Conservation (phyloP, 2,797 vertebrate genomes). For the Delichon dasypus region DNA sequence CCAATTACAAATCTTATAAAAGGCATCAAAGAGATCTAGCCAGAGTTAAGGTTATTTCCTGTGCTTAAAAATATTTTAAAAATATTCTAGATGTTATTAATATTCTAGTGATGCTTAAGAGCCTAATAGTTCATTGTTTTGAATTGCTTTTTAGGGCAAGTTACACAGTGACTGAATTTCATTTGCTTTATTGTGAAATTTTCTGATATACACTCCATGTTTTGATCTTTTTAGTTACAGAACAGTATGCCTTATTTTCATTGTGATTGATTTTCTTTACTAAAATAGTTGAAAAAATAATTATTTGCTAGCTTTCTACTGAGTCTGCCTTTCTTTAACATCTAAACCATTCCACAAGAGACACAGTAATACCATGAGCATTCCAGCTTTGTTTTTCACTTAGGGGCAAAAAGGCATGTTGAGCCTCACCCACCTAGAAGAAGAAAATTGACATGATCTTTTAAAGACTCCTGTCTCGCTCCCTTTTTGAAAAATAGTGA, state of each 20-base stretch:
- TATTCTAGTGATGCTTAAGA: not conserved
- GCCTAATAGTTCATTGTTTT: not conserved
- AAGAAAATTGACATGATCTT: constrained; percentile 22
- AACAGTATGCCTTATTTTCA: not conserved
- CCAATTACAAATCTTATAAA: not conserved
- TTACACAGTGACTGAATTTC: not conserved
- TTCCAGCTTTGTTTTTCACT: constrained; percentile 5
- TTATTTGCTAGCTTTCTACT: not conserved
- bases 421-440: not conserved
- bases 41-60: not conserved
- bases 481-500: constrained; percentile 3
- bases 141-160: not conserved
- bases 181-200: not conserved
- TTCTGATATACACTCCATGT: not conserved
- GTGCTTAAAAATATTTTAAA: not conserved
- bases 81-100: not conserved
- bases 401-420: not conserved
- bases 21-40: not conserved
- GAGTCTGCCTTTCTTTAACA: not conserved
- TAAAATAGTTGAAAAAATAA: not conserved
- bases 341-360: not conserved
- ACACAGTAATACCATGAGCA: not conserved
- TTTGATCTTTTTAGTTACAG: not conserved
- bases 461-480: constrained; percentile 14
- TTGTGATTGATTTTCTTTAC: not conserved